Base-by-base conservation (phyloP, 2,888 invertebrate species). In the Allolobophora icterica region DNA sequence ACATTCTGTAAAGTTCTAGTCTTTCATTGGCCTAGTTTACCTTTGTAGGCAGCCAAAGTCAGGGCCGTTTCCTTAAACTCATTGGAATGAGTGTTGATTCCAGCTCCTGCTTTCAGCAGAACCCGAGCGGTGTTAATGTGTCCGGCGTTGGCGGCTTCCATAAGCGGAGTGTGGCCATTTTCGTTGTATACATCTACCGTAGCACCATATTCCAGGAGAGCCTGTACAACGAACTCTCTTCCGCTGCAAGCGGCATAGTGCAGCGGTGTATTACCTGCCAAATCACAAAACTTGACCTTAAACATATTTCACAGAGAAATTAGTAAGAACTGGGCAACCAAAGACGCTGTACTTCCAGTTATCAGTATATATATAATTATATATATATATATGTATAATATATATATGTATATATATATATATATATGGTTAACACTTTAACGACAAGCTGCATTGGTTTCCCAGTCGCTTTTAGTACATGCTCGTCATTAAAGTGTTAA, bases 61-160 rank as follows among this genome's bases (percentile, higher is more conserved):
- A 99, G 96, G 21, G 99, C 99, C n/a, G 98, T 98, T 96, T 99
- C 99, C 96, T 99, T 99, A 96, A 99, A 99, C 96, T 99, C 99
- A 96, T 99, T 99, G 92, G 98, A 99, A 96, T 99, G 99, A 93
- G 99, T 98, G 96, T 99, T 99, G 95, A 99, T 99, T 93, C 98
- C 98, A 93, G 99, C 99, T 92, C 99, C 99, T 96, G 98, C 97
- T 93, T 98, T 97, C 91, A 99, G 96, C 90, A 99, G 96, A 94
- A 98, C 97, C 96, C 94, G 91, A 89, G 95, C 95, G 34, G 95
- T 95, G 11, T 94, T 94, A 34, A 96, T 94, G 94, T 95, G 95
- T 11, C 96, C 96, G 13, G 95, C 95, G 92, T 94, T 95, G 89
- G 95, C 95, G 13, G 95, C 96, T 93, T 96, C 96, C 96, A 96